These are phyloP conservation scores for Hipposideros larvatus DNA, from an alignment of 2,797 vertebrate genomes.

Conservation along the genomic window DNA sequence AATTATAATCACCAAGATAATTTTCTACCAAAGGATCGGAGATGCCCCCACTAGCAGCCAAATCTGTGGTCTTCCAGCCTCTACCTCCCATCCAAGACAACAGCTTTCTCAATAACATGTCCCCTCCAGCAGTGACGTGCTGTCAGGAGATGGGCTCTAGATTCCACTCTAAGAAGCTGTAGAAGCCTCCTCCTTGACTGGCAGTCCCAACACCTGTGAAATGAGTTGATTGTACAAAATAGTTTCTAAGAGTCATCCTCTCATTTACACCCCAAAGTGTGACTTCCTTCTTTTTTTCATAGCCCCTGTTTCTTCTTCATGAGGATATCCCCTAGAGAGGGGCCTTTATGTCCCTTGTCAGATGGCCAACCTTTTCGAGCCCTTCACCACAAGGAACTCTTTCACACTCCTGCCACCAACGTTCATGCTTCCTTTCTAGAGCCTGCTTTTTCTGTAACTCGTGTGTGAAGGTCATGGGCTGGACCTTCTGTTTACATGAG, in stretches of 20 bases:
- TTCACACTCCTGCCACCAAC: not conserved
- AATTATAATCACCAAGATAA: not conserved
- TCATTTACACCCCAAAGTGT: not conserved
- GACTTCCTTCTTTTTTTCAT: not conserved
- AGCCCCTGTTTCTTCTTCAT: not conserved
- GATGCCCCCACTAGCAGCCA: not conserved
- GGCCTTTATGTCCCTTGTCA: not conserved
- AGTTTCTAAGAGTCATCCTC: not conserved
- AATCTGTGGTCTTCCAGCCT: not conserved
- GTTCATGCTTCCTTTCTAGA: not conserved
- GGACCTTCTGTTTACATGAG: not conserved
- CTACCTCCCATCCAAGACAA: not conserved
- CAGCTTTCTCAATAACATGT: not conserved
- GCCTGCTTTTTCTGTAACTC: not conserved
- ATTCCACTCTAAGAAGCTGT: not conserved
- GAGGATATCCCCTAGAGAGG: not conserved
- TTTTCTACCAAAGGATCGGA: not conserved
- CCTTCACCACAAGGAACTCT: not conserved
- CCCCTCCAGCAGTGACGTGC: not conserved
- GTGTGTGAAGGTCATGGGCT: not conserved
- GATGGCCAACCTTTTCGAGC: not conserved
- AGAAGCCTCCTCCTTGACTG: not conserved
- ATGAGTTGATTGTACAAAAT: not conserved
- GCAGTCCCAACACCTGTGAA: not conserved
- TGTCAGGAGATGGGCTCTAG: not conserved